Evolutionary conservation across 2,113 vertebrate species (phyloP).

Genomic region (Strix uralensis): DNA sequence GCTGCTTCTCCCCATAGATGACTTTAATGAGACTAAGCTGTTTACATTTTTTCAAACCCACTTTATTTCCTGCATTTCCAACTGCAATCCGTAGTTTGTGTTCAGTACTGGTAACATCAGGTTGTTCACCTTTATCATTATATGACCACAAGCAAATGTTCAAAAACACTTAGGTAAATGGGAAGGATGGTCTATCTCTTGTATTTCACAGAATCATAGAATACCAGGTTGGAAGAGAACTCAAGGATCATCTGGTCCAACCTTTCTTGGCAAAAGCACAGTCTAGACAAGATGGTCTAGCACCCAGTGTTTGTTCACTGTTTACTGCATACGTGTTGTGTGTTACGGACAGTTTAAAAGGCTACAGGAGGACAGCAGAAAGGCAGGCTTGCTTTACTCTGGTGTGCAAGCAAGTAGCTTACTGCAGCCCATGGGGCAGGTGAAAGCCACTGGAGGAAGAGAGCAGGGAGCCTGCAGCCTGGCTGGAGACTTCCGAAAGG

Average conservation of each 20-base stretch:
- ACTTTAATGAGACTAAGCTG: neutral
- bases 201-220: neutral
- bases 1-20: neutral
- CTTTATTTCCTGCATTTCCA: neutral
- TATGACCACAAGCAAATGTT: neutral
- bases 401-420: neutral
- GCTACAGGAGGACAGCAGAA: neutral
- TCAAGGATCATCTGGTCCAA: neutral
- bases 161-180: neutral
- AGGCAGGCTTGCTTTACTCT: neutral
- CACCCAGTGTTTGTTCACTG: neutral
- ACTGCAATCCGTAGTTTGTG: neutral
- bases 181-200: neutral
- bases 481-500: neutral
- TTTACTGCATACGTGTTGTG: neutral
- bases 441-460: neutral
- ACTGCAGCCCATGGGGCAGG: neutral
- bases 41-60: conserved; percentile 5
- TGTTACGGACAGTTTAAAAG: neutral
- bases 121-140: neutral
- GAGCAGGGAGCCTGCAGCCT: neutral
- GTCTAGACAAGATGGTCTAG: neutral
- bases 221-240: neutral
- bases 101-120: neutral
- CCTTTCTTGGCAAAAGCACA: neutral